Percentiles rank a stretch among this genome's conserved stretches.
Evolutionary conservation across 2,888 invertebrate genomes (phyloP).

Genomic region (Drosophila seclusa): DNA sequence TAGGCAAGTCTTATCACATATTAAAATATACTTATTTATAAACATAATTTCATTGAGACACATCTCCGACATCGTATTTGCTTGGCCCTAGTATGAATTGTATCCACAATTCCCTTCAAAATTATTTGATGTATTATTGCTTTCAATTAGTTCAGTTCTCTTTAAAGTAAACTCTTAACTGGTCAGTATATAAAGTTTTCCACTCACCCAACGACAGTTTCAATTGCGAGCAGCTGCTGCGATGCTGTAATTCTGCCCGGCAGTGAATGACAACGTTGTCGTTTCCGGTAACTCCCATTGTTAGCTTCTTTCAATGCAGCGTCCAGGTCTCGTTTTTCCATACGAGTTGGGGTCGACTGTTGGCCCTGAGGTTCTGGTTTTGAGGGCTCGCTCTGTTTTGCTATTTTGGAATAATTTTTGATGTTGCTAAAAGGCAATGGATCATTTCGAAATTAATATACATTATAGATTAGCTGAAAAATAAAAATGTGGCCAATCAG

Average conservation of each 20-base stretch:
- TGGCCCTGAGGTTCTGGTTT: slow-evolving; percentile 5
- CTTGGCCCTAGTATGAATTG: neutral
- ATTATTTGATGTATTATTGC: neutral
- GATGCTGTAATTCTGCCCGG: slow-evolving; percentile 60
- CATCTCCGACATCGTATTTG: neutral
- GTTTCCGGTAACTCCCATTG: slow-evolving; percentile 25
- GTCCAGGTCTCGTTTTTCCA: neutral
- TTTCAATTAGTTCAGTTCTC: neutral
- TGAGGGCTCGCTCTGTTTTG: neutral
- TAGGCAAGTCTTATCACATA: neutral
- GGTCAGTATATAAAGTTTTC: neutral
- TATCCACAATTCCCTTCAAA: neutral
- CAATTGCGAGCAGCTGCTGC: slow-evolving; percentile 28
- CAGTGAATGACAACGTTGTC: slow-evolving; percentile 73
- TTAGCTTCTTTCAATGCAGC: slow-evolving; percentile 19
- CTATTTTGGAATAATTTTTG: slow-evolving; percentile 6
- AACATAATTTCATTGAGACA: neutral
- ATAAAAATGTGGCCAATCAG: neutral
- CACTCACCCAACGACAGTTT: slow-evolving; percentile 35
- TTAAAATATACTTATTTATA: neutral
- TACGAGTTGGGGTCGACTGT: neutral
- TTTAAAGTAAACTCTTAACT: slow-evolving; percentile 8
- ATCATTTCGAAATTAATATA: slow-evolving; percentile 1
- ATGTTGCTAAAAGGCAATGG: neutral
- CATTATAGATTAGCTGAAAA: neutral